A percentile compares a stretch with the other conserved stretches of the same genome.
These are phyloP conservation scores for Beroe ovata DNA, from an alignment of 37 sponge, comb jelly and placozoan genomes.

Conservation along the genomic window DNA sequence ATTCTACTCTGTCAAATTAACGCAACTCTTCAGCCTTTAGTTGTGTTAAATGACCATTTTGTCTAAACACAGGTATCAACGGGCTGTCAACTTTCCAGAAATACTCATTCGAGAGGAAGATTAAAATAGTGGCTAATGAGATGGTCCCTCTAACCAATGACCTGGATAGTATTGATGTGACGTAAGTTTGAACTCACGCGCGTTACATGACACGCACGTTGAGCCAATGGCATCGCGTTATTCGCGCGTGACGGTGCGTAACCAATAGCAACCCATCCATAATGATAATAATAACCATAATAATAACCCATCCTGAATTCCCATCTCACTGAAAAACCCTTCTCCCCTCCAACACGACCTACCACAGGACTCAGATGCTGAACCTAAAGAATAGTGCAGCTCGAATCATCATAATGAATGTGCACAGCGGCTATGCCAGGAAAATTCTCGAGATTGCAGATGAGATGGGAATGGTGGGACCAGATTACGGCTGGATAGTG, in stretches of 20 bases:
- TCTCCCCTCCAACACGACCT: background rate
- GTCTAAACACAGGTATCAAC: slow-evolving; percentile 47
- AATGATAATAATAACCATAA: no score
- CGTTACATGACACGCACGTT: no score
- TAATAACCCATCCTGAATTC: no score
- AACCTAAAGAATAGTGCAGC: slow-evolving; percentile 38
- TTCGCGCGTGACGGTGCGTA: no score
- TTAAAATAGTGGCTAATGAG: slow-evolving; percentile 57
- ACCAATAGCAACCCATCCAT: no score
- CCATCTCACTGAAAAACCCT: no score
- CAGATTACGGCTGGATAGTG: slow-evolving; percentile 54
- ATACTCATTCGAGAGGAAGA: slow-evolving; percentile 50
- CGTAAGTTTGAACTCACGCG: no score
- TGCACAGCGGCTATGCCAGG: slow-evolving; percentile 59
- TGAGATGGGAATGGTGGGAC: slow-evolving; percentile 36
- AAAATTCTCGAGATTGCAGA: background rate
- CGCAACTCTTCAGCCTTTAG: background rate
- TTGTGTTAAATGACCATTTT: background rate
- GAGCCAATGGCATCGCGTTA: no score
- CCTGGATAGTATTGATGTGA: slow-evolving; percentile 63
- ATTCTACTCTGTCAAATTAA: no score
- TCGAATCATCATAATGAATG: slow-evolving; percentile 51
- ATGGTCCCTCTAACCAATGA: slow-evolving; percentile 58
- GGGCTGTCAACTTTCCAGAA: slow-evolving; percentile 56
- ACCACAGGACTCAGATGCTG: slow-evolving; percentile 25